Base-by-base conservation (phyloP, 1,140 invertebrate species). In the Stenopsyche tienmushanensis region DNA sequence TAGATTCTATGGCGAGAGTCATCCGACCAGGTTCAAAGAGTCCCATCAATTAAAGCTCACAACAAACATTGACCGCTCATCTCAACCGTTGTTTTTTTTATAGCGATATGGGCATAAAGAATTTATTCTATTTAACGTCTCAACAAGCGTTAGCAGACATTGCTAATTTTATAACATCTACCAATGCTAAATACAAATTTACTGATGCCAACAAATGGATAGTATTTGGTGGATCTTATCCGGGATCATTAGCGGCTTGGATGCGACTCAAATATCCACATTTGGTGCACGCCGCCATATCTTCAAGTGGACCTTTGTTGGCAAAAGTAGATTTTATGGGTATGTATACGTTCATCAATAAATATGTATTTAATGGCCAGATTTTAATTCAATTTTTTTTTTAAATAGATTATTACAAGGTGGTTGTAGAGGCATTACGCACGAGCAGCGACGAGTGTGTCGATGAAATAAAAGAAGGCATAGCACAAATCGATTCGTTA, bases 1-100 rank as follows among this genome's bases (percentile, higher is more conserved):
- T 80, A 84, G 95, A 58, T 98, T 85, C 78, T 98, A 98, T 84
- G 96, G 96, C 63, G 86, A 93, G 77, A 96, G 93, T 78, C 90
- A 89, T 73, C 96, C 96, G 2, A 94, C 91, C 10, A 64, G 72
- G 90, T 79, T 73, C 72, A 50, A 15, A 47, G 9, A n/a, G n/a
- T n/a, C n/a, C 58, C 54, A 47, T 39, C 15, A 54, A 23, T 34
- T 34, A 34, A n/a, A n/a, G n/a, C n/a, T n/a, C n/a, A n/a, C n/a
- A 17, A 18, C 1, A 49, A 45, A 18, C 29, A 65, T 39, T 34
- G 13, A 18, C 39, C 10, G 24, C 8, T 25, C 23, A 21, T 25
- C 10, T 54, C 15, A 25, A 21, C 8, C 17, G 17, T 54, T 54
- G 2, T 55, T 54, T 24, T 7, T 29, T 57, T 82, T 83, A 34